Evolutionary conservation across 2,888 invertebrate genomes (phyloP).

Genomic region (Iphiclides podalirius): DNA sequence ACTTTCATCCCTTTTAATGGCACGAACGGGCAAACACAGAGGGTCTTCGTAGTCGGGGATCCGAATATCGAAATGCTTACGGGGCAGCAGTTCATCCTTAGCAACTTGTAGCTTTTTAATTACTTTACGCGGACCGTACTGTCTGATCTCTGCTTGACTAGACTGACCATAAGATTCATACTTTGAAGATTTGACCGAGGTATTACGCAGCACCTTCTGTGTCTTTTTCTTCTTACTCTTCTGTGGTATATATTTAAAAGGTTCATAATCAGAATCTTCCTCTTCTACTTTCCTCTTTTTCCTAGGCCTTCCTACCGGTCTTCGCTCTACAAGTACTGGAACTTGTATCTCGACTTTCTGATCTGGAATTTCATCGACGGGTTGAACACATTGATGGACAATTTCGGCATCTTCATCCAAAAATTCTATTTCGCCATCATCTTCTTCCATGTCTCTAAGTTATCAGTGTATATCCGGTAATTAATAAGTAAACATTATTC

Average conservation of each 20-base stretch:
- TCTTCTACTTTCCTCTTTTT: constrained; percentile 44
- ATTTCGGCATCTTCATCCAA: constrained; percentile 72
- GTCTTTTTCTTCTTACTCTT: constrained; percentile 30
- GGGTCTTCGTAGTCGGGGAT: constrained; percentile 70
- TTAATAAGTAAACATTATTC: too few relatives aligned
- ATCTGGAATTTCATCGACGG: constrained; percentile 21
- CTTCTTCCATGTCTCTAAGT: constrained; percentile 47
- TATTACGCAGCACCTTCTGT: constrained; percentile 20
- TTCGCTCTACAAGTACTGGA: constrained; percentile 45
- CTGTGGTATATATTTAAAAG: constrained; percentile 41
- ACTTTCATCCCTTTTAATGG: constrained; percentile 38
- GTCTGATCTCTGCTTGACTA: neutral
- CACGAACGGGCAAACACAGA: constrained; percentile 61
- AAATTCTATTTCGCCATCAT: constrained; percentile 64
- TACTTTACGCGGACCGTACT: constrained; percentile 7
- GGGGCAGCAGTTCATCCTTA: constrained; percentile 25
- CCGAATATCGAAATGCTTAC: constrained; percentile 45
- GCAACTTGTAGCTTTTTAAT: constrained; percentile 5
- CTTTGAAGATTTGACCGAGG: constrained; percentile 19
- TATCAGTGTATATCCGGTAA: too few relatives aligned
- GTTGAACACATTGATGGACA: constrained; percentile 62
- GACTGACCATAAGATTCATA: constrained; percentile 8
- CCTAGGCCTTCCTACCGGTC: constrained; percentile 32
- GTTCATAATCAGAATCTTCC: constrained; percentile 67
- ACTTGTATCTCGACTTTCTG: constrained; percentile 24